Base-by-base conservation (phyloP, 2,888 invertebrate species). In the Lasioglossum morio region DNA sequence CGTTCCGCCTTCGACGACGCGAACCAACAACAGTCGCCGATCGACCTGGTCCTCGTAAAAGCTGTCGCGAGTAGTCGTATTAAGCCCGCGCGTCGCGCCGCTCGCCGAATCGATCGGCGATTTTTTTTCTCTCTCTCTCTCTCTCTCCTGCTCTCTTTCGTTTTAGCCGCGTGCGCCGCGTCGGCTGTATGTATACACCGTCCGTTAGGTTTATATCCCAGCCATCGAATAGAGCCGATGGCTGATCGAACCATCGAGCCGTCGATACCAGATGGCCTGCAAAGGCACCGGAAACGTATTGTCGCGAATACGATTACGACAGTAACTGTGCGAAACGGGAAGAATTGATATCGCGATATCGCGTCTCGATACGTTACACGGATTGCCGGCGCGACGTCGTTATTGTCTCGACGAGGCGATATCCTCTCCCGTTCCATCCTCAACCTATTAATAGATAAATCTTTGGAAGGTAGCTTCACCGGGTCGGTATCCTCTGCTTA, bases 221-320 rank as follows among this genome's bases (percentile, higher is more conserved):
- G 63, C 83, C 72, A 85, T 85, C 43, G 79, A 83, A 83, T 73
- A 73, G 79, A 79, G 72, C 66, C 76, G 72, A 85, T 82, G 79
- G 72, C 72, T 57, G 73, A 73, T 79, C 83, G 83, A 34, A 40
- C 53, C 43, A 60, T 60, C 60, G 27, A 60, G 46, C 53, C 46
- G 30, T 63, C 60, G 60, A 63, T 63, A 63, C 60, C 60, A 30
- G 73, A 46, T 27, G 43, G 48, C 69, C 69, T 82, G 53, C 40
- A 75, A 84, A 77, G 73, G 78, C 46, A 27, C 16, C 37, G 37
- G 40, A 19, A 77, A 77, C 60, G 83, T 86, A 84, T 86, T 63
- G 85, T 86, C 85, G 80, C 86, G 85, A 84, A 86, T 81, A 75
- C 86, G 85, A 84, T 84, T 78, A 81, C 86, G 85, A 81, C 46